Evolutionary conservation across 2,113 vertebrate species (phyloP), one percentile per base, ranked within the genome.

Genomic region (Serinus canaria): DNA sequence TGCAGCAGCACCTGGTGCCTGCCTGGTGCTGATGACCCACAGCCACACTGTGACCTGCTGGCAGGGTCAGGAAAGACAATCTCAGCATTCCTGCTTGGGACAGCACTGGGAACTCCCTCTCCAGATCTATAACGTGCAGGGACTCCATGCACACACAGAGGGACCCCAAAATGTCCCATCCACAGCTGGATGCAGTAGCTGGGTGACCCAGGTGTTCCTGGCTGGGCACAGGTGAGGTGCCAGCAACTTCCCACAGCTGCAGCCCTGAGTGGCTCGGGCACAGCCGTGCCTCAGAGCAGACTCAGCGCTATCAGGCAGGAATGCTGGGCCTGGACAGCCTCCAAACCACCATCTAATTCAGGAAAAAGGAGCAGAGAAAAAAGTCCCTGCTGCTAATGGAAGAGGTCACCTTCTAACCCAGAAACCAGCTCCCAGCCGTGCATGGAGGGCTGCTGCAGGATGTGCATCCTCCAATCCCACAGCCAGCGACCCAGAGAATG

Each of bases 371-470:
- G 89, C 1, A 53, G 52, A 53, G 52, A 53, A 53, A 53, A 53
- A 53, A 18, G 0, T 83, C 62, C 67, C 83, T 76, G 81, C 78
- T 83, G 93, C 82, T 90, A 27, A 90, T 52, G 74, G 68, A 76
- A 94, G 90, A 96, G 95, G 96, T 96, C 96, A 97, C 96, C 95
- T 97, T 97, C 96, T 81, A 79, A 96, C 88, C 91, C 76, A 95
- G 90, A 80, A 96, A 82, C 22, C 43, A 18, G 35, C 24, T 58
- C 31, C 35, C 27, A 46, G 67, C 39, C 7, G 2, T 2, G 13
- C 3, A 1, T 0, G 0, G 50, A 69, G 69, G n/a, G 50, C 4
- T 55, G 73, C 89, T 83, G 78, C 22, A 30, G 63, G 49, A 31
- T 3, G 28, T 23, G 8, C 47, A 9, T 10, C 39, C 50, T 44